A percentile compares a stretch with the other conserved stretches of the same genome.
Conservation (phyloP, 2,113 vertebrate genomes). For the Apus apus region DNA sequence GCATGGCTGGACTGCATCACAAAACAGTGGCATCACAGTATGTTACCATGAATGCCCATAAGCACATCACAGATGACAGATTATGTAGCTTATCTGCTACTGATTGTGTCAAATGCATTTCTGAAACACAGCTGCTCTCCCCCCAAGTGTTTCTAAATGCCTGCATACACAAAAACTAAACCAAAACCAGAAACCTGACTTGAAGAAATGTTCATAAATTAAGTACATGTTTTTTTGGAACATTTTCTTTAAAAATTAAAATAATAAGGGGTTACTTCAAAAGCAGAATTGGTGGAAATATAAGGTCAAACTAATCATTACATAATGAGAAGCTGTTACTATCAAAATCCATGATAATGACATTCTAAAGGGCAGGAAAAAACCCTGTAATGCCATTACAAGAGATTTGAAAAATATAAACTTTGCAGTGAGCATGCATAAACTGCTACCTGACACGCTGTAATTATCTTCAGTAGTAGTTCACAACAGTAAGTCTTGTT, state of each 20-base stretch:
- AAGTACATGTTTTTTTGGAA: neutral
- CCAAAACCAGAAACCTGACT: neutral
- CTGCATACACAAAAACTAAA: neutral
- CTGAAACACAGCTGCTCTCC: neutral
- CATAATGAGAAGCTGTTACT: neutral
- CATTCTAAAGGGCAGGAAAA: neutral
- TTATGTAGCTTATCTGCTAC: neutral
- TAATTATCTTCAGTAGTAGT: neutral
- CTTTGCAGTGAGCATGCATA: rapidly evolving
- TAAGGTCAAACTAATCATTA: neutral
- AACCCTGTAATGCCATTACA: neutral
- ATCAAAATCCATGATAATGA: neutral
- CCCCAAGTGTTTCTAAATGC: neutral
- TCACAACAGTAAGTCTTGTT: neutral
- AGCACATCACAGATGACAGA: neutral
- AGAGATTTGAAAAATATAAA: neutral
- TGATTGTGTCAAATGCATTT: neutral
- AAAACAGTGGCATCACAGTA: neutral
- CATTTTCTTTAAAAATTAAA: neutral
- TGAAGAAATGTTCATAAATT: neutral
- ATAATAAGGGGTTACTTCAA: neutral
- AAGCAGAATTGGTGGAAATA: neutral
- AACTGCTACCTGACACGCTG: neutral
- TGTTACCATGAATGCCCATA: neutral
- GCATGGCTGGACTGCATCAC: neutral